Conservation (phyloP, 2,888 invertebrate species). For the Agonopterix arenella region DNA sequence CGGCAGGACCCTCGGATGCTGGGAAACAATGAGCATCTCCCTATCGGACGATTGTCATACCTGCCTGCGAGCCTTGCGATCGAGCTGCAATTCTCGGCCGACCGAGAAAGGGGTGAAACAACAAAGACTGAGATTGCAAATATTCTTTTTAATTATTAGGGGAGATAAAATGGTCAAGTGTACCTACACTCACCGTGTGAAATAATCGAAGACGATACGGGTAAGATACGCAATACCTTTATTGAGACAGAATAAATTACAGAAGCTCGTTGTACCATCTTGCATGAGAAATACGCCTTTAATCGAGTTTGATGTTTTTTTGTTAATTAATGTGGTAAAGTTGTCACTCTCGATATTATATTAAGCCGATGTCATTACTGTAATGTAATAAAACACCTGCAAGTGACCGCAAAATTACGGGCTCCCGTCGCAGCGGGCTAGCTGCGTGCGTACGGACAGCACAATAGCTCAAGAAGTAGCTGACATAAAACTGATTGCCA, state of each 20-base stretch:
- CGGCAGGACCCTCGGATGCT: conserved; percentile 69
- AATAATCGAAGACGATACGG: conserved; percentile 30
- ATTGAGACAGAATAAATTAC: conserved; percentile 9
- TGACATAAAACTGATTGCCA: conserved; percentile 54
- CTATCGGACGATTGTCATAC: conserved; percentile 51
- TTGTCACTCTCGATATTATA: conserved; percentile 26
- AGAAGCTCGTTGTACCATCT: background rate
- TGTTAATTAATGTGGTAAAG: conserved; percentile 9
- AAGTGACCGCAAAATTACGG: conserved; percentile 67
- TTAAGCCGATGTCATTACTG: conserved; percentile 31
- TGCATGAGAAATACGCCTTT: background rate
- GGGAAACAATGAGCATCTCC: conserved; percentile 65
- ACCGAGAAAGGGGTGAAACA: conserved; percentile 55
- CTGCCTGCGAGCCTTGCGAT: conserved; percentile 60
- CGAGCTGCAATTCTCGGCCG: conserved; percentile 55
- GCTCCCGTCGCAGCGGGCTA: conserved; percentile 51
- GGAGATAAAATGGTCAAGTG: conserved; percentile 62
- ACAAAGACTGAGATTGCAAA: conserved; percentile 50
- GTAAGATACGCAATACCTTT: background rate
- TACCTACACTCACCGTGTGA: conserved; percentile 54
- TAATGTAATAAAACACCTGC: conserved; percentile 57
- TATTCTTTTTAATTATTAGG: conserved; percentile 56
- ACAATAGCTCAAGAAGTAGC: conserved; percentile 46
- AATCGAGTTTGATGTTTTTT: conserved; percentile 2
- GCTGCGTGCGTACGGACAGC: conserved; percentile 25